Evolutionary conservation across 1,140 invertebrate genomes (phyloP).

Genomic region (Cepaea nemoralis): DNA sequence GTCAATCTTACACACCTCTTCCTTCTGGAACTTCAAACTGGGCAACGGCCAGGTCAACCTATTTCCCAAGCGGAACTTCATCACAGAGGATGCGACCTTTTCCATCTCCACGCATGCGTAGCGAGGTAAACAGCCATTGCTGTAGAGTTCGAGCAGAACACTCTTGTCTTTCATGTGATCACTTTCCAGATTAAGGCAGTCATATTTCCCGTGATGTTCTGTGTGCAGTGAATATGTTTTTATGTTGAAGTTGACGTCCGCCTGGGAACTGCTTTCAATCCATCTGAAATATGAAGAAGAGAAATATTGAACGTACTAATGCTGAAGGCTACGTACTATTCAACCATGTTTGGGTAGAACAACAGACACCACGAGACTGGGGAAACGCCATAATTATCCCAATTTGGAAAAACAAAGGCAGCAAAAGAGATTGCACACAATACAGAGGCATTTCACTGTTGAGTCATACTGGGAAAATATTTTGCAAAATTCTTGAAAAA

Average conservation of each 20-base stretch:
- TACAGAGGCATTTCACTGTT: no score
- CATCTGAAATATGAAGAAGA: conserved; percentile 33
- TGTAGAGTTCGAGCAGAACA: conserved; percentile 52
- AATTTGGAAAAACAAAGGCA: no score
- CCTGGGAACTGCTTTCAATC: conserved; percentile 44
- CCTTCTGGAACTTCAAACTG: background rate
- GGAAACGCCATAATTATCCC: no score
- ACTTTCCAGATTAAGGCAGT: conserved; percentile 34
- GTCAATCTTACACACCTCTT: conserved; percentile 41
- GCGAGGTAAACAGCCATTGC: conserved; percentile 58
- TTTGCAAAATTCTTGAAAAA: no score
- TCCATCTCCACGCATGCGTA: conserved; percentile 57
- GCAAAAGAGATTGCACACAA: no score
- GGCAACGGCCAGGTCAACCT: conserved; percentile 53
- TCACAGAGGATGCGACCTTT: conserved; percentile 51
- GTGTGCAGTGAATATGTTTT: conserved; percentile 42
- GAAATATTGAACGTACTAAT: no score
- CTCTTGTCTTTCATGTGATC: conserved; percentile 35
- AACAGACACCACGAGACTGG: no score
- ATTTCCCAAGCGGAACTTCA: conserved; percentile 53
- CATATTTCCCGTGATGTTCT: conserved; percentile 23
- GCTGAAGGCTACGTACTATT: no score
- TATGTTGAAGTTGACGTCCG: conserved; percentile 30
- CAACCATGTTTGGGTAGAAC: no score
- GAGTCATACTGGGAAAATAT: no score